These are phyloP conservation scores for Apostichopus parvimensis DNA, from an alignment of 35 echinoderm and acorn worm species.

Conservation along the genomic window DNA sequence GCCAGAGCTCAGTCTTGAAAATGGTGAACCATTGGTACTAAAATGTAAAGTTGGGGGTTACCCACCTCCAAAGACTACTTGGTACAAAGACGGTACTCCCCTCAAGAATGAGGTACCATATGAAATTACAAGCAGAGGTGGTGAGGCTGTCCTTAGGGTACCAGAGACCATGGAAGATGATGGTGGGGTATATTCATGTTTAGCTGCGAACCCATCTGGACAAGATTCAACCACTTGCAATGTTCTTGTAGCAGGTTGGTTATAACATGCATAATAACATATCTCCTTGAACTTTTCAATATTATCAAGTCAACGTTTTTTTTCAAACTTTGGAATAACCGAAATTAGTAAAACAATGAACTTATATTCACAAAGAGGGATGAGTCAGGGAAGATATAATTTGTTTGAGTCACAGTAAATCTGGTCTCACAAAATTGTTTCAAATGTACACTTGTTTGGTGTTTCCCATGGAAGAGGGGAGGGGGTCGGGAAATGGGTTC, in stretches of 20 bases:
- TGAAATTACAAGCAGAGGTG: constrained; percentile 18
- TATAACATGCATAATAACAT: no score
- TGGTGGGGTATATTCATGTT: constrained; percentile 46
- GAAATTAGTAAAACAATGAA: no score
- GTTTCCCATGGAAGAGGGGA: no score
- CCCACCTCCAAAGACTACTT: background rate
- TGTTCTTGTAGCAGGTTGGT: constrained; percentile 25
- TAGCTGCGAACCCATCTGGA: constrained; percentile 26
- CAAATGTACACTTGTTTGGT: no score
- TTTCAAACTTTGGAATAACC: no score
- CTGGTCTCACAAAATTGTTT: no score
- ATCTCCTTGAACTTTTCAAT: no score
- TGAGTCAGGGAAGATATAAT: no score
- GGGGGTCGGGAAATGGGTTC: no score
- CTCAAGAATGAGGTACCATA: constrained; percentile 43
- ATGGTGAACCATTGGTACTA: constrained; percentile 39
- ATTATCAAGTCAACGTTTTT: no score
- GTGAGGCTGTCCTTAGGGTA: constrained; percentile 21
- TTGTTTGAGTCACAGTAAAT: no score
- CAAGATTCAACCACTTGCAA: constrained; percentile 35
- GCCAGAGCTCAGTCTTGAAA: background rate
- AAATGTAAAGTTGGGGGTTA: constrained; percentile 28
- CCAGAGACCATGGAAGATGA: constrained; percentile 6
- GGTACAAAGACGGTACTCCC: constrained; percentile 44
- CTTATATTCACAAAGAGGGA: no score